A percentile compares a stretch with the other conserved stretches of the same genome.
Evolutionary conservation across 2,113 vertebrate species (phyloP).

Genomic region (Ceyx cyanopectus): DNA sequence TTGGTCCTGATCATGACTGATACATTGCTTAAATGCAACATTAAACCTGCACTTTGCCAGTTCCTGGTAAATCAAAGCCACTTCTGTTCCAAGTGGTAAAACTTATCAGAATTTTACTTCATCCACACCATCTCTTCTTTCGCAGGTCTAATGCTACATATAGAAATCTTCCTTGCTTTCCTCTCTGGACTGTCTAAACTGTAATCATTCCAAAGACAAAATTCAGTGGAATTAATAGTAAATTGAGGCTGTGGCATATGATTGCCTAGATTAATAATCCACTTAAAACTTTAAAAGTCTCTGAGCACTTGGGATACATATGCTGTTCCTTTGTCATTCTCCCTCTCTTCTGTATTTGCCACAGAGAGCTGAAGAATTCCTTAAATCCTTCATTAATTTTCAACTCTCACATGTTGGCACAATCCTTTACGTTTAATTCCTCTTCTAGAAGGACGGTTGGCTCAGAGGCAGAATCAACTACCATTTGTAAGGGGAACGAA

Average conservation of each 20-base stretch:
- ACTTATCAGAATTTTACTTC: slow-evolving; percentile 39
- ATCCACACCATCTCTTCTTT: not conserved
- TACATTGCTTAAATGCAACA: slow-evolving; percentile 38
- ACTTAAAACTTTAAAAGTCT: not conserved
- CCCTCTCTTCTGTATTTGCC: not conserved
- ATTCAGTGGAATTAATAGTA: slow-evolving; percentile 13
- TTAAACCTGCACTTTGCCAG: slow-evolving; percentile 44
- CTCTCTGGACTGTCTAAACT: not conserved
- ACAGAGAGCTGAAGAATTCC: not conserved
- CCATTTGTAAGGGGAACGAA: not conserved
- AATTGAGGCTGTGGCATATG: not conserved
- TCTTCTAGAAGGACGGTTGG: not conserved
- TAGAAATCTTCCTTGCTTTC: not conserved
- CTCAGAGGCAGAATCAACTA: not conserved
- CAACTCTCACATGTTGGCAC: not conserved
- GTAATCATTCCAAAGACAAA: slow-evolving; percentile 33
- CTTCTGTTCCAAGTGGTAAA: slow-evolving; percentile 25
- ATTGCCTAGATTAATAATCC: not conserved
- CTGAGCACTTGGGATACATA: not conserved
- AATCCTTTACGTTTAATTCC: not conserved
- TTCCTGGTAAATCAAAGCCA: slow-evolving; percentile 49
- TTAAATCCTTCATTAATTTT: slow-evolving; percentile 42
- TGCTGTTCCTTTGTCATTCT: not conserved
- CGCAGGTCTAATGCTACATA: not conserved
- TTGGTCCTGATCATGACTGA: slow-evolving; percentile 56